Conservation (phyloP, 2,888 invertebrate species). For the Calliphora vomitoria region DNA sequence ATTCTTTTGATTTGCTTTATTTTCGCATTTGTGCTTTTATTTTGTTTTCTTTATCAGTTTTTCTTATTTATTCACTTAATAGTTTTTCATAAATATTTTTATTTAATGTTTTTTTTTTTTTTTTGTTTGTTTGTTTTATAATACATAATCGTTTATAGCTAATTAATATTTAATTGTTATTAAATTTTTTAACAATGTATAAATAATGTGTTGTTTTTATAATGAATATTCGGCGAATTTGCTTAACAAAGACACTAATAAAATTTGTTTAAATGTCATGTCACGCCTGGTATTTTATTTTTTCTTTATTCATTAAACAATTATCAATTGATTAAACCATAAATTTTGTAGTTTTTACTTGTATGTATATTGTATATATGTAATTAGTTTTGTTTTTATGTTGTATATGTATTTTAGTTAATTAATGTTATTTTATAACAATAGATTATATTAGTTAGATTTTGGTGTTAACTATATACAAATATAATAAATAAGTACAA, state of each 20-base stretch:
- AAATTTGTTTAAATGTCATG: constrained; percentile 10
- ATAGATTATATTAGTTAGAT: constrained; percentile 29
- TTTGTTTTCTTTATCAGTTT: constrained; percentile 18
- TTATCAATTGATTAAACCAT: neutral
- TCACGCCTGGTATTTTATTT: neutral
- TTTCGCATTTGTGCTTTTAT: constrained; percentile 48
- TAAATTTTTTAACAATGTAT: constrained; percentile 48
- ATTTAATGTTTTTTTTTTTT: constrained; percentile 21
- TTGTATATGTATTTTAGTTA: constrained; percentile 4
- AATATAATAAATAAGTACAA: neutral
- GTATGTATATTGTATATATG: neutral
- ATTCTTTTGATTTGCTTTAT: constrained; percentile 50
- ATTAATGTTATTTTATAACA: constrained; percentile 45
- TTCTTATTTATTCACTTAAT: constrained; percentile 18
- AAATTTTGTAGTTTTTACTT: neutral
- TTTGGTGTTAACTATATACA: constrained; percentile 51
- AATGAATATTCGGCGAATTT: constrained; percentile 40
- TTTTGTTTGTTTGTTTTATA: constrained; percentile 27
- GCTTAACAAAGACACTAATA: constrained; percentile 31
- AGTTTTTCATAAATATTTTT: constrained; percentile 27
- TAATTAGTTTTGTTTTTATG: constrained; percentile 3
- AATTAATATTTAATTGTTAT: constrained; percentile 21
- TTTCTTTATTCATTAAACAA: neutral
- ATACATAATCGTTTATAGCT: constrained; percentile 45
- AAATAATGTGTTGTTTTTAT: neutral